Base-by-base conservation (phyloP, 2,797 vertebrate genomes). In the Phalloptychus januarius region DNA sequence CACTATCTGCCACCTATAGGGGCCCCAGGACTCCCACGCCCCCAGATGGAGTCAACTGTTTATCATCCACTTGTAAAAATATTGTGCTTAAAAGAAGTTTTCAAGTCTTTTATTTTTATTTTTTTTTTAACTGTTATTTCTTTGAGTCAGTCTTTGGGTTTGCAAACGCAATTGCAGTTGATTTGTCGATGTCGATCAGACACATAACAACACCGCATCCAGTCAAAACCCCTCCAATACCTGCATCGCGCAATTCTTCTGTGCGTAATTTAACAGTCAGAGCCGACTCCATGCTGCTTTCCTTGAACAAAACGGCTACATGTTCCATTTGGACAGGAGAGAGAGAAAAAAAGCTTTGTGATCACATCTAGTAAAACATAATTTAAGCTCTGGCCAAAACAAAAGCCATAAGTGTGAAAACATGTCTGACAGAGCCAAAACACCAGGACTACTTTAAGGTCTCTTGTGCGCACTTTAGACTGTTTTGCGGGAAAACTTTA, bases 11-110 rank as follows among this genome's bases (percentile, higher is more conserved):
- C 80, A 90, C 89, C 87, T 81, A 87, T 79, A 84, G 86, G 10
- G 86, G 85, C 52, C 80, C 72, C 90, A 63, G 74, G 79, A 84
- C 91, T 93, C 88, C 92, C 90, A 93, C 67, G 73, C 83, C 85
- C 42, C 81, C 63, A 74, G 80, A 85, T 85, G 84, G 69, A 83
- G 79, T 80, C 89, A 93, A 94, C 94, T 94, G 92, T 95, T 92
- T 91, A 93, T 94, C 85, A 90, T 88, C 69, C 85, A 82, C 89
- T 94, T 93, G 79, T 83, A 81, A 93, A 95, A 95, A 94, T 91
- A 93, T 93, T 93, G 82, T 88, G 92, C 87, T 91, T 90, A 52
- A 91, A 90, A 87, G 79, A 83, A 74, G 11, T 76, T 91, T 90
- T 86, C 28, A 44, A 61, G 38, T 33, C n/a, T 63, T 79, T 74